These are phyloP conservation scores for Grallaria varia DNA, from an alignment of 2,113 vertebrate genomes.

Conservation along the genomic window DNA sequence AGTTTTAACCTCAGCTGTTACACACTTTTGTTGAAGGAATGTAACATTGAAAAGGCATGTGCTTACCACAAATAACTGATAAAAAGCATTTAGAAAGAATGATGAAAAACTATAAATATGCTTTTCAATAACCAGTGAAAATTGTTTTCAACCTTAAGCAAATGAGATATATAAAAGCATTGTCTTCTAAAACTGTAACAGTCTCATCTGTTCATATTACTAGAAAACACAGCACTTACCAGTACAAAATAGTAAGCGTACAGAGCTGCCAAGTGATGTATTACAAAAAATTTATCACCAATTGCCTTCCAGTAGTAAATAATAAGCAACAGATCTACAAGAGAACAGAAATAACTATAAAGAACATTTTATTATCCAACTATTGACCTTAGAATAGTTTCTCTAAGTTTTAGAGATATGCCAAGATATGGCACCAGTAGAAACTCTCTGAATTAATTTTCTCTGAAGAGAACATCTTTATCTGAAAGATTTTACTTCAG, in stretches of 20 bases:
- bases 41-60: background rate
- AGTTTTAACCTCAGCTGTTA: background rate
- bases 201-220: conserved; percentile 74
- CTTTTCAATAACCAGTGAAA: background rate
- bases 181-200: too few relatives aligned
- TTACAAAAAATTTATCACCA: conserved; percentile 93
- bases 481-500: background rate
- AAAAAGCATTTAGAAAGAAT: background rate
- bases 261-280: conserved; percentile 91
- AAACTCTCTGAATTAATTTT: background rate
- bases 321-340: conserved; percentile 94
- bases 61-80: background rate
- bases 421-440: background rate
- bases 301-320: conserved; percentile 95
- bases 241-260: conserved; percentile 94
- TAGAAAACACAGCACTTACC: conserved; percentile 87
- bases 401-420: background rate
- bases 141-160: background rate
- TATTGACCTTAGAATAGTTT: background rate
- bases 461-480: background rate
- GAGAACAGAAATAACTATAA: conserved; percentile 22
- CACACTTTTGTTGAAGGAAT: background rate
- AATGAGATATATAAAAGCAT: background rate
- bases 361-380: background rate
- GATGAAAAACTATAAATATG: background rate